Base-by-base conservation (phyloP, 2,797 vertebrate genomes). In the Allobates femoralis region DNA sequence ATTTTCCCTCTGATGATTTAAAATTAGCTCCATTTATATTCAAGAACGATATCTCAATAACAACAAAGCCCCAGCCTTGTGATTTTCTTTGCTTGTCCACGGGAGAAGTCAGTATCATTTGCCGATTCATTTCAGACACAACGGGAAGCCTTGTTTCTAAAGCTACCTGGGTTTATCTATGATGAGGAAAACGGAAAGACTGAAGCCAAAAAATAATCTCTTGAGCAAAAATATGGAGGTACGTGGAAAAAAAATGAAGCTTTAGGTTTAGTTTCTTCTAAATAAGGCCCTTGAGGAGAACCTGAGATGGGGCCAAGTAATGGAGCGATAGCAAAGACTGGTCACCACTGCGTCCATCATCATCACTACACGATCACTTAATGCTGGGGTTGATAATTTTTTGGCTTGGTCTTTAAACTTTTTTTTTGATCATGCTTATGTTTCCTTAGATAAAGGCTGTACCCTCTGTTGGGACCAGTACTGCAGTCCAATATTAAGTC, bases 81-180 rank as follows among this genome's bases (percentile, higher is more conserved):
- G 89, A 85, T 92, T 89, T 89, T 60, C 89, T 82, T 23, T 82
- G 71, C 60, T 73, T 67, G 81, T 91, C 91, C 83, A n/a, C 1
- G 5, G 87, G 89, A 81, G 85, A 90, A 89, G 86, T 89, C 83
- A 73, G 90, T 89, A 89, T 91, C 91, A 84, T 91, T 91, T 91
- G 88, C 92, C 91, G 92, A 95, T 94, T 94, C 92, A 92, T 95
- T 93, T 92, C 90, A 88, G 77, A 91, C 92, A 86, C 91, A 89
- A 88, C 85, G 55, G 93, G 91, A 58, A 84, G 89, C 89, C 91
- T 92, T 91, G 89, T 66, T 86, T 86, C 79, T 77, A 55, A 86
- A 86, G 69, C 78, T 86, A 81, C 85, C 79, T 76, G 79, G 85
- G 53, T 53, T 82, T 81, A 82, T 75, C 56, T 23, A 53, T 53